A percentile compares a stretch with the other conserved stretches of the same genome.
These are phyloP conservation scores for Ypsolopha scabrella DNA, from an alignment of 2,888 invertebrate species.

Conservation along the genomic window DNA sequence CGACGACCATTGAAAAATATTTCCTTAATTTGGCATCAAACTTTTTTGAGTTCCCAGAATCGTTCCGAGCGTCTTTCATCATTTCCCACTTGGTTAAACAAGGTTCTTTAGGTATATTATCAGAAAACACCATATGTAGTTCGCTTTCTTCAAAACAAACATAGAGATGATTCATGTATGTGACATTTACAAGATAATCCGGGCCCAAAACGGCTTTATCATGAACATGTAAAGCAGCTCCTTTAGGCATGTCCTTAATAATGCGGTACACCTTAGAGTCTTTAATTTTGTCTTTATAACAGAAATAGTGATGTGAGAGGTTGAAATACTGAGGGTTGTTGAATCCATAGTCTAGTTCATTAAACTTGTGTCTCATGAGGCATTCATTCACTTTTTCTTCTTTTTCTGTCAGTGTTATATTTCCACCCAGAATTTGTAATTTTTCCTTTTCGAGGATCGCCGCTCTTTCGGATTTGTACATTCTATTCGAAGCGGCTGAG, in stretches of 20 bases:
- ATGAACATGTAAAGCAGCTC: slow-evolving; percentile 78
- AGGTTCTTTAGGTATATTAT: slow-evolving; percentile 19
- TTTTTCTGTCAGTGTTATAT: slow-evolving; percentile 46
- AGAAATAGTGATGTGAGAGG: slow-evolving; percentile 76
- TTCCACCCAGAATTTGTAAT: slow-evolving; percentile 59
- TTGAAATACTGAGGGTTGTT: slow-evolving; percentile 69
- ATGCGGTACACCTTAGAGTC: slow-evolving; percentile 75
- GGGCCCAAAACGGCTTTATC: slow-evolving; percentile 73
- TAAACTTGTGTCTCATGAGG: slow-evolving; percentile 68
- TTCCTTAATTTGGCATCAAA: slow-evolving; percentile 67
- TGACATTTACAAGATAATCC: slow-evolving; percentile 73
- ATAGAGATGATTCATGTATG: slow-evolving; percentile 72
- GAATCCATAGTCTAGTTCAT: slow-evolving; percentile 66
- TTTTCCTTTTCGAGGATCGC: slow-evolving; percentile 60
- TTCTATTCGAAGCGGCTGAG: too few species aligned
- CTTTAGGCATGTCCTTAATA: slow-evolving; percentile 80
- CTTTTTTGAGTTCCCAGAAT: slow-evolving; percentile 34
- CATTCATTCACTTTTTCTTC: slow-evolving; percentile 68
- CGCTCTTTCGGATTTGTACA: slow-evolving; percentile 24
- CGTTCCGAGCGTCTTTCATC: slow-evolving; percentile 47
- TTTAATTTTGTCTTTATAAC: slow-evolving; percentile 67
- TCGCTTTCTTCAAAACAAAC: slow-evolving; percentile 41
- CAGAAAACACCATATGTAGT: slow-evolving; percentile 32
- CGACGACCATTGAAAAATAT: slow-evolving; percentile 67
- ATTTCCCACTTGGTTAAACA: slow-evolving; percentile 54